Base-by-base conservation (phyloP, 2,888 invertebrate genomes). In the Punctoribates punctum region DNA sequence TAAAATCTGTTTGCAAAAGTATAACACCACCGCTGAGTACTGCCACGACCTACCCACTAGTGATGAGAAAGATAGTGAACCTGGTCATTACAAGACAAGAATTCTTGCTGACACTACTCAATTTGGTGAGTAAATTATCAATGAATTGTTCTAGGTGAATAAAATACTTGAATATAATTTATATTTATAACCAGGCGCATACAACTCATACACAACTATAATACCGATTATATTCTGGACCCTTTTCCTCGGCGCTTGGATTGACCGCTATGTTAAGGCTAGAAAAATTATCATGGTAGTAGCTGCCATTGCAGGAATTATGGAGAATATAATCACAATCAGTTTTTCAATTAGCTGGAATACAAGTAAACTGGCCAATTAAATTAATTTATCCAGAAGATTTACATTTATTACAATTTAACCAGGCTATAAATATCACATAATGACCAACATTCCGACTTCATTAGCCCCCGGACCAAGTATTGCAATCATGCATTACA, bases 1-100 rank as follows among this genome's bases (percentile, higher is more conserved):
- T 48, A 74, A 74, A 46, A 74, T 74, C 5, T 74, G 74, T 20
- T 1, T 8, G 17, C 46, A 25, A 11, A 6, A 65, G 34, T 72
- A 70, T 34, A 42, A 67, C 46, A 72, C 11, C 5, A 29, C 38
- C 15, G 11, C 15, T 13, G 15, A 2, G 4, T 74, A 74, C 23
- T 74, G 74, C 27, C n/a, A 70, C 29, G 17, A 42, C 9, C 42
- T 74, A 5, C 74, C 74, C 11, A 29, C 4, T 11, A 27, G 17
- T 5, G 8, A 70, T 25, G 74, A 74, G 17, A 65, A 62, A 0
- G 60, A 6, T 3, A 6, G n/a, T 25, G 29, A 13, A n/a, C 48
- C 51, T 23, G 8, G 9, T 20, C 17, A 67, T 1, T 60, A 25
- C 34, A 74, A 74, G 27, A 73, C 65, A 1, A 74, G 29, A 11